Evolutionary conservation across 1,140 invertebrate species (phyloP).

Genomic region (Chionoecetes opilio): DNA sequence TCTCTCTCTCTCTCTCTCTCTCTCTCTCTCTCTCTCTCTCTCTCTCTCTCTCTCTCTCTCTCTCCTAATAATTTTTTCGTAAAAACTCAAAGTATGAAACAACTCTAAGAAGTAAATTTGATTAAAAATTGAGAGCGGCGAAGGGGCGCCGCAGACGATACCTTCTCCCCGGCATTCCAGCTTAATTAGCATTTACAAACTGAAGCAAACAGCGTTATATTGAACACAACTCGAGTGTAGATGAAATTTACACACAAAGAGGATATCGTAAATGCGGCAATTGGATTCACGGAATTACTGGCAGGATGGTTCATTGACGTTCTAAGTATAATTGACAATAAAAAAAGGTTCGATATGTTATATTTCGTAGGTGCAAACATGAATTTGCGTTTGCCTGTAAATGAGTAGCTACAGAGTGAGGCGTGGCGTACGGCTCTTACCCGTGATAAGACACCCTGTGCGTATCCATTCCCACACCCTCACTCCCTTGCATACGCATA

Average conservation of each 20-base stretch:
- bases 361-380: neutral
- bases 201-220: slow-evolving; percentile 44
- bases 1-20: no score
- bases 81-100: neutral
- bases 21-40: no score
- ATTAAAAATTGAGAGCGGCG: neutral
- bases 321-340: neutral
- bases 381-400: neutral
- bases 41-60: no score
- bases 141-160: neutral
- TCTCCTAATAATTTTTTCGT: neutral
- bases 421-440: neutral
- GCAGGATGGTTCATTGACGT: neutral
- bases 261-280: neutral
- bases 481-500: neutral
- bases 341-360: neutral
- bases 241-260: slow-evolving; percentile 36
- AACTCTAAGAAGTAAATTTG: neutral
- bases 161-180: neutral
- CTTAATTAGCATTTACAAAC: slow-evolving; percentile 48
- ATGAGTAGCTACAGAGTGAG: neutral
- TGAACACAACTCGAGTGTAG: slow-evolving; percentile 41
- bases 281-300: neutral
- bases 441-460: neutral
- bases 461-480: neutral